Conservation (phyloP, 2,113 vertebrate species). For the Amazona vittata region DNA sequence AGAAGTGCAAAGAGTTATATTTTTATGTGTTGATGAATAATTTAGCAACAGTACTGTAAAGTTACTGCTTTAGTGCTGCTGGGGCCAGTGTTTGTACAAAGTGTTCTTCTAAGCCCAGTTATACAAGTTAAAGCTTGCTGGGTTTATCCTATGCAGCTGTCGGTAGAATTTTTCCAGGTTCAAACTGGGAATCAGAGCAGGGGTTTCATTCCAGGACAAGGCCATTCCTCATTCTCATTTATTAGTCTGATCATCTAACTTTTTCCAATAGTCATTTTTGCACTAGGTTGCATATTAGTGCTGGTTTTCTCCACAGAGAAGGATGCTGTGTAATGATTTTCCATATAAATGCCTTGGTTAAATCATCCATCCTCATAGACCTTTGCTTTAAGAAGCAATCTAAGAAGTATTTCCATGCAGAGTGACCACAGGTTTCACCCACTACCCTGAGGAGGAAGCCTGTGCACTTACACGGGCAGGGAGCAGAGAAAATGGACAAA, state of each 20-base stretch:
- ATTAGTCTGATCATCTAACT: background rate
- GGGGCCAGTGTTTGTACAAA: background rate
- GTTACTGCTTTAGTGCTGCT: constrained; percentile 15
- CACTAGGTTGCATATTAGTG: background rate
- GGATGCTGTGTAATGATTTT: background rate
- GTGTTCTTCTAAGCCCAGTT: constrained; percentile 13
- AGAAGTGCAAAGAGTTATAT: constrained; percentile 12
- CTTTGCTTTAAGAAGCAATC: background rate
- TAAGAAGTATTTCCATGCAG: background rate
- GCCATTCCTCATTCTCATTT: background rate
- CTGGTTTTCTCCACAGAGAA: background rate
- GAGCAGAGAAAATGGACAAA: background rate
- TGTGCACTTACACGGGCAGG: background rate
- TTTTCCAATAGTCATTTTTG: background rate
- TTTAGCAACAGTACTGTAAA: constrained; percentile 43
- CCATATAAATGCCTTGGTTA: background rate
- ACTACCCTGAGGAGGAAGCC: background rate
- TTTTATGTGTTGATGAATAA: constrained; percentile 48
- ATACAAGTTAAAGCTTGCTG: constrained; percentile 36
- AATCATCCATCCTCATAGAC: background rate
- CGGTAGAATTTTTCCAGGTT: constrained; percentile 23
- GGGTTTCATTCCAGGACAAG: background rate
- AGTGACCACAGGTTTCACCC: background rate
- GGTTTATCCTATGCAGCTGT: constrained; percentile 2
- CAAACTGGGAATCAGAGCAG: background rate